Evolutionary conservation across 2,888 invertebrate genomes (phyloP), one percentile per base, ranked within the genome.

Genomic region (Eilema griseolum): DNA sequence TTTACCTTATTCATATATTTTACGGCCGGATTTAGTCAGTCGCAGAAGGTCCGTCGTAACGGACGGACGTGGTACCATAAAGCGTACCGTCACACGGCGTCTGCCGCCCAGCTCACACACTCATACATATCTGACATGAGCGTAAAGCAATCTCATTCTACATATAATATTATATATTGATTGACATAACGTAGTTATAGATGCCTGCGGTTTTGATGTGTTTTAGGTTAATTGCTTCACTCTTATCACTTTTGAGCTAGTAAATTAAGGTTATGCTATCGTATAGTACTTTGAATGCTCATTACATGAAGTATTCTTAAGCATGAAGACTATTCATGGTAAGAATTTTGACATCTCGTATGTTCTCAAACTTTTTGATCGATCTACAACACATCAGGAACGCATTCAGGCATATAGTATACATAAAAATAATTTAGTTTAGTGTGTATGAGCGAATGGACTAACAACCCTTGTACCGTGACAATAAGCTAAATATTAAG

Each of bases 401-500:
- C 62, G 71, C 63, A 71, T 33, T 62, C 59, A 70, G 72, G 78
- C 75, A 67, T 72, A 74, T 81, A 83, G 74, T 79, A 81, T 78
- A 81, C 61, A 10, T n/a, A 61, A 80, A 73, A 74, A 66, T 80
- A 82, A 77, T 82, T 71, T 83, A 83, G 85, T 86, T 84, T 90
- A 91, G 90, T 88, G 88, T 92, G 86, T 88, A 85, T 85, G 89
- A 92, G 89, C 89, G 93, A 92, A 93, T 94, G 94, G 67, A 92
- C 94, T 94, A 94, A 94, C 94, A 93, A 88, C 88, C 87, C 85
- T 81, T 92, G 92, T 92, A 90, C 84, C 83, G 87, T 90, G 94
- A 94, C 94, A 94, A 94, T 94, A 94, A 93, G 92, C 91, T 92
- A 90, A 89, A 86, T 90, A 85, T 91, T 87, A 86, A 86, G 90